Conservation (phyloP, 2,797 vertebrate species). For the Decapterus maruadsi region DNA sequence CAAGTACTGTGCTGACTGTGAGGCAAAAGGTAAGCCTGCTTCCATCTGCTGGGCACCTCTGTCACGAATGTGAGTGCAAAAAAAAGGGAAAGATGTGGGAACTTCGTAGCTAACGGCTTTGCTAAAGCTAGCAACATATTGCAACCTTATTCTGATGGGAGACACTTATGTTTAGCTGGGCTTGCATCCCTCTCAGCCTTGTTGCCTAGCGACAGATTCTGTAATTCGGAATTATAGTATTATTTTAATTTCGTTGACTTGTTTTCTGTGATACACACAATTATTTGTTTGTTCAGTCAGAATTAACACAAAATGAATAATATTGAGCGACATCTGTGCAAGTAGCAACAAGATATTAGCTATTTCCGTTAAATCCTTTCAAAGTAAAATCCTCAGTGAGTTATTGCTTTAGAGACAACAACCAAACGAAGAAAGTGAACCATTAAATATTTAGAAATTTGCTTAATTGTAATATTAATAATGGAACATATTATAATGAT, state of each 20-base stretch:
- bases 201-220: no score
- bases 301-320: conserved; percentile 24
- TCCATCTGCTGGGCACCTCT: not conserved
- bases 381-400: conserved; percentile 55
- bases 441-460: not conserved
- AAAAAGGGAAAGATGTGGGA: not conserved
- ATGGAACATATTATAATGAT: no score
- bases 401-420: fast-evolving
- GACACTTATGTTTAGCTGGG: conserved; percentile 1
- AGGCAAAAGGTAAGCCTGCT: conserved; percentile 89
- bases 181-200: not conserved
- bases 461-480: not conserved
- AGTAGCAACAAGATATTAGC: not conserved
- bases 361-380: conserved; percentile 47
- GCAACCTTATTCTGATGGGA: conserved; percentile 4
- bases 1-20: conserved; percentile 95
- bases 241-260: not conserved
- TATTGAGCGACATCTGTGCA: conserved; percentile 19
- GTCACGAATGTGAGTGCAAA: not conserved
- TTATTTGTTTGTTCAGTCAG: not conserved
- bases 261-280: not conserved
- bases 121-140: conserved; percentile 37
- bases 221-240: not conserved
- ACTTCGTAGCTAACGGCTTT: conserved; percentile 2
- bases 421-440: fast-evolving